phyloP scores from a whole-genome alignment of 2,797 vertebrate species.

The Loriculus beryllinus region DNA sequence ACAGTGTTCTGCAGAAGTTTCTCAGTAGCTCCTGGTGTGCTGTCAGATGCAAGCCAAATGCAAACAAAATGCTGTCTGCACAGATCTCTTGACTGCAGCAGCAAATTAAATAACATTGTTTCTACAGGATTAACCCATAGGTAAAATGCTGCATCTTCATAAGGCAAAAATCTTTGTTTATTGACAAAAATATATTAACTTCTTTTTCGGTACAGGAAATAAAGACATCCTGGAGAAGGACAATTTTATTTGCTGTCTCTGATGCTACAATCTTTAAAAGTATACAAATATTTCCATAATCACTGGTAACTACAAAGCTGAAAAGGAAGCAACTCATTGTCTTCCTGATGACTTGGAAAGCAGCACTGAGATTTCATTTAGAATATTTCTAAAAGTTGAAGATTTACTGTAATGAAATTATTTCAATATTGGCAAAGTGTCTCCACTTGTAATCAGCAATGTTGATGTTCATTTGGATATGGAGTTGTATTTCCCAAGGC shows the following conservation, averaged over 20 bases:
- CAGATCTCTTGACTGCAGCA: constrained; percentile 3
- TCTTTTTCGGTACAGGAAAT: constrained; percentile 53
- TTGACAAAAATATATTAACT: constrained; percentile 62
- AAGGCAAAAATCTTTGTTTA: constrained; percentile 51
- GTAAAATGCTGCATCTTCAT: constrained; percentile 50
- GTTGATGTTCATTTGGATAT: background rate
- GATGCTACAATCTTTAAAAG: background rate
- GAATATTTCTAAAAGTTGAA: constrained; percentile 39
- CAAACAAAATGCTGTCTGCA: background rate
- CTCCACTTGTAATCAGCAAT: background rate
- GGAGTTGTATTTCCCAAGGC: background rate
- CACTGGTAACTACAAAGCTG: background rate
- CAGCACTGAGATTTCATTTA: background rate
- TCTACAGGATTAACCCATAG: constrained; percentile 21
- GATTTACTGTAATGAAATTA: constrained; percentile 46
- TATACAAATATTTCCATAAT: constrained; percentile 7
- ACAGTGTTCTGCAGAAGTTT: background rate
- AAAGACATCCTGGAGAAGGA: constrained; percentile 39
- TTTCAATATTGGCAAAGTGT: constrained; percentile 27
- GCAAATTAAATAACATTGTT: constrained; percentile 53
- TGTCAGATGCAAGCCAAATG: background rate
- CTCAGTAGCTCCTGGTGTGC: background rate
- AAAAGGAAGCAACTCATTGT: constrained; percentile 19
- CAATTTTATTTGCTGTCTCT: constrained; percentile 40
- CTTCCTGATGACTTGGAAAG: background rate